phyloP scores from a whole-genome alignment of 2,888 invertebrate species.

The Eupithecia abbreviata region DNA sequence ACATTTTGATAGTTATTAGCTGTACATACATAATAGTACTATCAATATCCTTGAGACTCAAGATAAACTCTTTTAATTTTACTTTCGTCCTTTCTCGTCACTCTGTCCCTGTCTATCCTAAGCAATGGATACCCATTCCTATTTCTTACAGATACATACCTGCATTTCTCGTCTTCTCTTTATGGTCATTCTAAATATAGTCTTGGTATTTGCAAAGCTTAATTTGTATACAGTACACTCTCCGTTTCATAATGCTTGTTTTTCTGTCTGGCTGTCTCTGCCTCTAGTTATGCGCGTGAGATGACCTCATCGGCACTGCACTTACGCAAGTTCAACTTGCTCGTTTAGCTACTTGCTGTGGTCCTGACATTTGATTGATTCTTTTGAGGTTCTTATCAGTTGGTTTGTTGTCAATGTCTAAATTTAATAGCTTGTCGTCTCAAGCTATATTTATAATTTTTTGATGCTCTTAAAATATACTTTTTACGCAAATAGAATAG shows the following conservation, averaged over 20 bases:
- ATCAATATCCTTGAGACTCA: background rate
- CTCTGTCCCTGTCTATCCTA: background rate
- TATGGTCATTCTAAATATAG: constrained; percentile 31
- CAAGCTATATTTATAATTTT: background rate
- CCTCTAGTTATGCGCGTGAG: constrained; percentile 27
- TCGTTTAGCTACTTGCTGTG: constrained; percentile 29
- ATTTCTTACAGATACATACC: background rate
- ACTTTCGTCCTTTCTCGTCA: background rate
- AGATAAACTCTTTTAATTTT: background rate
- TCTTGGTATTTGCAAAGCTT: constrained; percentile 31
- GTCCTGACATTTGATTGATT: constrained; percentile 31
- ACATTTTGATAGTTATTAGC: background rate
- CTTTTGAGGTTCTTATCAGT: constrained; percentile 17
- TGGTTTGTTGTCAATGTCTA: background rate
- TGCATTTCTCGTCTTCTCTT: constrained; percentile 11
- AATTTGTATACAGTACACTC: constrained; percentile 37
- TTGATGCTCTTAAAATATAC: background rate
- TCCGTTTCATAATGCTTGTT: constrained; percentile 40
- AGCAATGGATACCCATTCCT: background rate
- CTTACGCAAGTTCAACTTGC: constrained; percentile 40
- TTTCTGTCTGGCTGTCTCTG: constrained; percentile 25
- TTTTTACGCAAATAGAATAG: background rate
- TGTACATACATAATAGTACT: background rate
- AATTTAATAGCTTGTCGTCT: background rate
- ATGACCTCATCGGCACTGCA: constrained; percentile 39